Evolutionary conservation across 1,140 invertebrate species (phyloP).

Genomic region (Anthonomus grandis): DNA sequence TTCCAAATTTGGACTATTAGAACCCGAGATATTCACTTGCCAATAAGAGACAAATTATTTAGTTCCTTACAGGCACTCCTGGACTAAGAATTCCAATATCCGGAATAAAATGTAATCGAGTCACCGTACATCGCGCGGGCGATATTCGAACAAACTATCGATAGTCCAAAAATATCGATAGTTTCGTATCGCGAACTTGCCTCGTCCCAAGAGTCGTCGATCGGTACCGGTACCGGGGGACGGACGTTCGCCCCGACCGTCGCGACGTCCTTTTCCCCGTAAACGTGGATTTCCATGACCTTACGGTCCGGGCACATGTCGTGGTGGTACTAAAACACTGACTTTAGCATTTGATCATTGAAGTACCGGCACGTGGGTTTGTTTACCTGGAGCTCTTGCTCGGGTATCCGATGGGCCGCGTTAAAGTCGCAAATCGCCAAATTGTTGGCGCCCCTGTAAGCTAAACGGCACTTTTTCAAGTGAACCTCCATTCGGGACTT

Average conservation of each 20-base stretch:
- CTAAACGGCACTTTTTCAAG: constrained; percentile 13
- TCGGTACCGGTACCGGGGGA: background rate
- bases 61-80: no score
- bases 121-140: no score
- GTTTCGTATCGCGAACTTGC: no score
- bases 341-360: background rate
- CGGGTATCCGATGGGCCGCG: constrained; percentile 7
- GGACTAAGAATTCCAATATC: no score
- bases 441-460: background rate
- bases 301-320: constrained; percentile 9
- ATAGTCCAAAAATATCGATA: no score
- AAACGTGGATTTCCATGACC: constrained; percentile 7
- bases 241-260: background rate
- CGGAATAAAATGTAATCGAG: no score
- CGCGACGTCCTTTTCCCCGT: background rate
- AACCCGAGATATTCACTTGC: no score
- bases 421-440: constrained; percentile 19
- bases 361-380: background rate
- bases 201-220: constrained; percentile 20
- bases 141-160: no score
- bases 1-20: no score
- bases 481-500: constrained; percentile 18
- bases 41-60: no score
- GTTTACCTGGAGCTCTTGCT: constrained; percentile 17
- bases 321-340: constrained; percentile 18